Base-by-base conservation (phyloP, 2,113 vertebrate species). In the Emydocephalus ijimae region DNA sequence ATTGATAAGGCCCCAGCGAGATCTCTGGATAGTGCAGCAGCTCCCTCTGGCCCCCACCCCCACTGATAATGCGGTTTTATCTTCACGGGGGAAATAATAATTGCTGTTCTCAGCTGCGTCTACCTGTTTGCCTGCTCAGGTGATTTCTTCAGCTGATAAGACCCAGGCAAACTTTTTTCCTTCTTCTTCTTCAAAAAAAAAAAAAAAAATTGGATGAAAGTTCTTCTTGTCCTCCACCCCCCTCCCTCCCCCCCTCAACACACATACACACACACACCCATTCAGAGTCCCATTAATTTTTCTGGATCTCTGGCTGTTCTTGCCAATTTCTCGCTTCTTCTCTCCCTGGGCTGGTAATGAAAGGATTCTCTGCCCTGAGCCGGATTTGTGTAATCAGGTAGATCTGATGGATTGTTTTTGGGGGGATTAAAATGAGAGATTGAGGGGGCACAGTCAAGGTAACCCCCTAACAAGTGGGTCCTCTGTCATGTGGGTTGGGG, bases 71-170 rank as follows among this genome's bases (percentile, higher is more conserved):
- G 94, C 91, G 18, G 88, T 94, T 97, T 97, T 97, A 97, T 97
- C 97, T 97, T 95, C 95, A 92, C 94, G 93, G 92, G 91, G 96
- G 96, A 43, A 96, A 97, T n/a, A n/a, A 97, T 97, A 97, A 97
- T 97, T 97, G 97, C 97, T 95, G 95, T 96, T 95, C 96, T 96
- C 95, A 96, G 96, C 96, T 96, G 97, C 96, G 97, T 97, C 97
- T 97, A 97, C 97, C 97, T 97, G 96, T 97, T 97, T 97, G 95
- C 96, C 96, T 96, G 96, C 97, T 96, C 96, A 94, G 96, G 96
- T 96, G 97, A 97, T 97, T 61, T 95, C 92, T 96, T 94, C 92
- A 93, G 95, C 93, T 92, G 97, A 97, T 97, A 97, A 97, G 92
- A 93, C 95, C 94, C 94, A 95, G 94, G 96, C 95, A 96, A 95